Conservation (phyloP, 2,113 vertebrate species). For the Xiphias gladius region DNA sequence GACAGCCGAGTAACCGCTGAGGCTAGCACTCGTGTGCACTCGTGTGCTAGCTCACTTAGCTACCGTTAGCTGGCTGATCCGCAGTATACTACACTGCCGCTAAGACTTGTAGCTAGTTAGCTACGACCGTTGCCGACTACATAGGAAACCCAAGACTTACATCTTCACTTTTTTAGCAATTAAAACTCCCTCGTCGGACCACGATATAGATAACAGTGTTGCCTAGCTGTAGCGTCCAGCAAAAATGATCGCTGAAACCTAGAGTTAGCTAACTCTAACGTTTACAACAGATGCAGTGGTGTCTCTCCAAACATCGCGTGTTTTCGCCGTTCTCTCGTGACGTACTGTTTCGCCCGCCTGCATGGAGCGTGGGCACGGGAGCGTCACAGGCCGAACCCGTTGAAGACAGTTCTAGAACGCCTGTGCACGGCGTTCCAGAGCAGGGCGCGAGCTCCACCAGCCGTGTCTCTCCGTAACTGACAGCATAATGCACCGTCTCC, state of each 20-base stretch:
- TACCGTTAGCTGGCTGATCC: conserved; percentile 36
- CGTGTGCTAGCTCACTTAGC: conserved; percentile 58
- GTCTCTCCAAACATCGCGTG: conserved; percentile 58
- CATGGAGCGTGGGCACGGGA: neutral
- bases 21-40: too few relatives aligned
- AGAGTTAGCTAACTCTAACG: conserved; percentile 59
- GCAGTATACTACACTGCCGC: neutral
- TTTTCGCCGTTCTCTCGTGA: conserved; percentile 44
- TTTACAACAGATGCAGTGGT: conserved; percentile 1
- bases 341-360: neutral
- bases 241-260: conserved; percentile 45
- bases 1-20: neutral
- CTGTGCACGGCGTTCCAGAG: neutral
- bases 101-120: neutral
- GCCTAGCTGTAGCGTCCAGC: conserved; percentile 19
- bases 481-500: neutral
- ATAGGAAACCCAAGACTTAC: conserved; percentile 69
- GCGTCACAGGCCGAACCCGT: neutral
- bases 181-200: conserved; percentile 29
- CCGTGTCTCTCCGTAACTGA: neutral
- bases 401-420: conserved; percentile 53
- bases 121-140: neutral
- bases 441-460: conserved; percentile 16
- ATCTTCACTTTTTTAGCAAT: conserved; percentile 58
- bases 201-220: neutral